A percentile compares a stretch with the other conserved stretches of the same genome.
Evolutionary conservation across 2,888 invertebrate genomes (phyloP).

Genomic region (Ametastegia equiseti): DNA sequence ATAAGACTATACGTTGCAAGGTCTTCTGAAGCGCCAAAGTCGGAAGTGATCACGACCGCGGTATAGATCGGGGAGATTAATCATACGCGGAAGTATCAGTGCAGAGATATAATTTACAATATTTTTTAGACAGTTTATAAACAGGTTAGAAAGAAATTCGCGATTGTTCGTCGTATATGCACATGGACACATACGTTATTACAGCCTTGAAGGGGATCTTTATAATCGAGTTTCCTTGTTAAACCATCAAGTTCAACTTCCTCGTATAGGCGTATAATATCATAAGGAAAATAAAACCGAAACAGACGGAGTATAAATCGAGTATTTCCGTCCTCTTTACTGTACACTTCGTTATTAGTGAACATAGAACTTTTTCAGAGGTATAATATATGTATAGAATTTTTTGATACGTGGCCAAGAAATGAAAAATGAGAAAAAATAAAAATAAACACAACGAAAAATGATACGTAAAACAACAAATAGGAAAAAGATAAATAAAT

Average conservation of each 20-base stretch:
- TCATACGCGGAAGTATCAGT: slow-evolving; percentile 30
- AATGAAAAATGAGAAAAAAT: not conserved
- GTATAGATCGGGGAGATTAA: not conserved
- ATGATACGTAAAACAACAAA: not conserved
- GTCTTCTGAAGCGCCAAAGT: not conserved
- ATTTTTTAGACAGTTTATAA: not conserved
- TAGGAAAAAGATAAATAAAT: too few species aligned
- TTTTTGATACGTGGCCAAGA: not conserved
- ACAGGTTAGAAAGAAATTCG: not conserved
- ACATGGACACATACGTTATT: not conserved
- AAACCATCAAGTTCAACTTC: not conserved
- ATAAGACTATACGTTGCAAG: slow-evolving; percentile 23
- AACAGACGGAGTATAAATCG: too few species aligned
- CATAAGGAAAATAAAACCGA: too few species aligned
- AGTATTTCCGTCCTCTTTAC: too few species aligned
- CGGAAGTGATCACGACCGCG: slow-evolving; percentile 22
- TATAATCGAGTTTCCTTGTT: not conserved
- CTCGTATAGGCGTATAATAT: not conserved
- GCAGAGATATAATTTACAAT: slow-evolving; percentile 1
- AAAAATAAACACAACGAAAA: not conserved
- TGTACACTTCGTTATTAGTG: too few species aligned
- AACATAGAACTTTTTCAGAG: too few species aligned
- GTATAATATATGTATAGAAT: not conserved
- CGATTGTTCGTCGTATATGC: not conserved
- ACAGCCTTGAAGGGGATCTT: not conserved